Base-by-base conservation (phyloP, 37 sponge, comb jelly and placozoan genomes). In the Corticium candelabrum region DNA sequence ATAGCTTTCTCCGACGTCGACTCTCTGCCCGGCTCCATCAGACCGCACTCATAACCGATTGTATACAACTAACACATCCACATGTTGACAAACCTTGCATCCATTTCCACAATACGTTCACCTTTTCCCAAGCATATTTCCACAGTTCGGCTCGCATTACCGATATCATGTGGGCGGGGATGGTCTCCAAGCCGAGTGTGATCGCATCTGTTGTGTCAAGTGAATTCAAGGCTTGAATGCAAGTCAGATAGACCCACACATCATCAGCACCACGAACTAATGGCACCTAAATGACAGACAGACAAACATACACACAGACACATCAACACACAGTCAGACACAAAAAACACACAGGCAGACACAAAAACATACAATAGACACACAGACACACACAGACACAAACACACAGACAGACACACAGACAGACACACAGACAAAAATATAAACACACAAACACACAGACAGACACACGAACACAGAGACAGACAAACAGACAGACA, bases 41-140 rank as follows among this genome's bases (percentile, higher is more conserved):
- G 15, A 11, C 21, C 21, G 62, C 62, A 50, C 62, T 27, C 11
- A 11, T 11, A 27, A 27, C 62, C 62, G 15, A 50, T 21, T 50
- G 21, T 27, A 11, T 50, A 21, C 21, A 50, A 21, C 62, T 50
- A 21, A 50, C 11, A 50, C 62, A 50, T n/a, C n/a, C n/a, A n/a
- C n/a, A n/a, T n/a, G n/a, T n/a, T n/a, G n/a, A n/a, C n/a, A n/a
- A n/a, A n/a, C n/a, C n/a, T n/a, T n/a, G n/a, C n/a, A n/a, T n/a
- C n/a, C n/a, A n/a, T n/a, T n/a, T n/a, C n/a, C 62, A 27, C 62
- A 27, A 11, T 50, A 27, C 21, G 21, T 21, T 21, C 62, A 50
- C 62, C 62, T 50, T 50, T 50, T 50, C 62, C 62, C 62, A 50
- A 50, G 62, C 62, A 21, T 50, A 50, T 50, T 50, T 50, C 62